Base-by-base conservation (phyloP, 2,888 invertebrate genomes). In the Diachrysia chrysitis region DNA sequence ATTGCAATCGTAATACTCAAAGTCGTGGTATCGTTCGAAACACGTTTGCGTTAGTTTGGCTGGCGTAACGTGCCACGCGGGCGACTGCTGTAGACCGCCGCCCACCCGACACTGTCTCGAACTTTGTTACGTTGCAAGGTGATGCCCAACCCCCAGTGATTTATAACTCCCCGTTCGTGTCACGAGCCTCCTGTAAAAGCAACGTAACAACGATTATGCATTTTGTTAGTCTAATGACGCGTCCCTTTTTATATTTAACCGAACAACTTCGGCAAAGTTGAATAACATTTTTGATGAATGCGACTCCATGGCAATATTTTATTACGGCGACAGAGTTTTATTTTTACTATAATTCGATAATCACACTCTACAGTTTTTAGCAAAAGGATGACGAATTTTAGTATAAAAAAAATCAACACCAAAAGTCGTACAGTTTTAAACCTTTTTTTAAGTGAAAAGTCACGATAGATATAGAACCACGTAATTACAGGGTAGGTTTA, bases 121-220 rank as follows among this genome's bases (percentile, higher is more conserved):
- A 78, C 74, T 70, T 75, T 69, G 64, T 68, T 67, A 70, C 77
- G 67, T 63, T 81, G 73, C 74, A 79, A 75, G 67, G 70, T 66
- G 76, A 78, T 71, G 61, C 76, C 70, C 85, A 86, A 88, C 88
- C 89, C 85, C 85, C 82, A 85, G 84, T 92, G 91, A 94, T 93
- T 94, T 93, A 92, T 92, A 87, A 83, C 73, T 69, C 69, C 82
- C 82, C 84, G 76, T 90, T 89, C 93, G 91, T 93, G 92, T 90
- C 92, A 89, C 90, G 85, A 81, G 80, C 74, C 80, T 81, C 83
- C 87, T 86, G 85, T 85, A 88, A 90, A 89, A 87, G 79, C 79
- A 77, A 85, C 87, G 87, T 85, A 87, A 91, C 87, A 79, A 85
- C 85, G 80, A 81, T 86, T 88, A 89, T 90, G 88, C 89, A 89